Evolutionary conservation across 2,888 invertebrate genomes (phyloP).

Genomic region (Cinara cedri): DNA sequence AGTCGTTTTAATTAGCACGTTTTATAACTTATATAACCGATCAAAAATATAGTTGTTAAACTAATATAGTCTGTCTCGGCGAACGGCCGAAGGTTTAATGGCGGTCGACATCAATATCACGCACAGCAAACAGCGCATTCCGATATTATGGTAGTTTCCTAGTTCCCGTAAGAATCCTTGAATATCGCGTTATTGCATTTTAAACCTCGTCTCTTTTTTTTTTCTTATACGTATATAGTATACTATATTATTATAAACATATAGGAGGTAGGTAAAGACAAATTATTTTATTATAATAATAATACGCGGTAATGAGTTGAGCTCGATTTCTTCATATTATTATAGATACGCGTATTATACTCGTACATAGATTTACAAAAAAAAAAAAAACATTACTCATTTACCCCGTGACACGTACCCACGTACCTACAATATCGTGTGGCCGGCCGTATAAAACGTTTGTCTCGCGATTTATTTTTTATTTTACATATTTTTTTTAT

Average conservation of each 20-base stretch:
- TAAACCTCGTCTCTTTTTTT: too few species aligned
- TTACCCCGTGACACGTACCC: too few species aligned
- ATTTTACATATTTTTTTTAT: background rate
- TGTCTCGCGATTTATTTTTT: conserved; percentile 13
- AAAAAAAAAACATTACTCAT: too few species aligned
- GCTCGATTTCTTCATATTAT: conserved; percentile 26
- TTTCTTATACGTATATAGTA: too few species aligned
- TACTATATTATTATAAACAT: too few species aligned
- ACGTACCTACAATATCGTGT: too few species aligned
- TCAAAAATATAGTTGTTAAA: too few species aligned
- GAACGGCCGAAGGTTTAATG: background rate
- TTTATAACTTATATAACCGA: background rate
- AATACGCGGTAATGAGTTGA: background rate
- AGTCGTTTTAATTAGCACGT: background rate
- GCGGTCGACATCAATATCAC: background rate
- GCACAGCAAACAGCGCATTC: background rate
- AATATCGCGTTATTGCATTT: conserved; percentile 17
- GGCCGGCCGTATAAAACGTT: background rate
- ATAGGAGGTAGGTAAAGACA: conserved; percentile 7
- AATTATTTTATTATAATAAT: conserved; percentile 4
- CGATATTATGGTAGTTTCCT: conserved; percentile 37
- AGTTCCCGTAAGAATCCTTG: conserved; percentile 31
- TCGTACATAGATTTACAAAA: too few species aligned
- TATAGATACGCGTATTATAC: too few species aligned
- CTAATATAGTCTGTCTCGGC: too few species aligned